These are phyloP conservation scores for Aeoliscus strigatus DNA, from an alignment of 2,797 vertebrate species.

Conservation along the genomic window DNA sequence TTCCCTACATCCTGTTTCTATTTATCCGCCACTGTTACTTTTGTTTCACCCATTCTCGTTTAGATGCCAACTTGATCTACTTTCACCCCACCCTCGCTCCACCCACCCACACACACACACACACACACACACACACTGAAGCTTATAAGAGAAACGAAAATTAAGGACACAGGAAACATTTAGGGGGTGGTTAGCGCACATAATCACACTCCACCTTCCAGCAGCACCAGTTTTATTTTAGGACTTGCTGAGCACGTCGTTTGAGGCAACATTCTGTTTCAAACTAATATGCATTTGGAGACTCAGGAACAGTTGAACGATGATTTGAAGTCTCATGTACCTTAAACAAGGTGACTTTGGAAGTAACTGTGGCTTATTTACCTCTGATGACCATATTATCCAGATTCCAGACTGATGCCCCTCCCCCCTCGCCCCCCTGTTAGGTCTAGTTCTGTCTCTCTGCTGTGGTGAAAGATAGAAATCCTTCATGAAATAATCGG, in stretches of 20 bases:
- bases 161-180: constrained; percentile 14
- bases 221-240: constrained; percentile 18
- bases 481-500: constrained; percentile 43
- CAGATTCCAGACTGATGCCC: constrained; percentile 7
- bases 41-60: constrained; percentile 54
- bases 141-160: constrained; percentile 26
- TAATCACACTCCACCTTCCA: constrained; percentile 19
- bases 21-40: constrained; percentile 27
- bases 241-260: constrained; percentile 13
- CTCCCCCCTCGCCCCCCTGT: constrained; percentile 14
- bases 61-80: constrained; percentile 51
- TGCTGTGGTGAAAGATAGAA: constrained; percentile 19
- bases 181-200: constrained; percentile 1
- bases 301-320: constrained; percentile 1
- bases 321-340: neutral
- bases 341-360: constrained; percentile 9
- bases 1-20: constrained; percentile 29
- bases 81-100: constrained; percentile 2
- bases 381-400: constrained; percentile 10
- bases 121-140: constrained; percentile 2
- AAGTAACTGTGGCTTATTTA: constrained; percentile 16
- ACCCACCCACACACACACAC: neutral
- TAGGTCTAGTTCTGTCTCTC: constrained; percentile 13
- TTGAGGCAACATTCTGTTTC: constrained; percentile 6
- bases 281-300: constrained; percentile 13